Evolutionary conservation across 2,888 invertebrate species (phyloP), one percentile per base, ranked within the genome.

Genomic region (Andrena minutula): DNA sequence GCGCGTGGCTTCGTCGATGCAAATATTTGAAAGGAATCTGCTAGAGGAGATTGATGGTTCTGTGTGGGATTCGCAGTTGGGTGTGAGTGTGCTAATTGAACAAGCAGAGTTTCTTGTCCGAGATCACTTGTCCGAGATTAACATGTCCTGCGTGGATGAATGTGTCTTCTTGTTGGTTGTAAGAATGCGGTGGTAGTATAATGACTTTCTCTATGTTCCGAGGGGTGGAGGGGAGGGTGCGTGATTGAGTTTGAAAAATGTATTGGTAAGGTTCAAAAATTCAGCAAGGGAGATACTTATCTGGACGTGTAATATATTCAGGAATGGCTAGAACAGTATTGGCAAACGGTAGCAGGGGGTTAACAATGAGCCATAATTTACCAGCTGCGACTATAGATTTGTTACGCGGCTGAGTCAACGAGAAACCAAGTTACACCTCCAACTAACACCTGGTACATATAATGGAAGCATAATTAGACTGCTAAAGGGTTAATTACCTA

Each of bases 331-430:
- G 10, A 23, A 23, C 26, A 56, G 10, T 26, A 12, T 56, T 56
- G 6, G 53, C 10, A 12, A 10, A 10, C 10, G 10, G 23, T 23
- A 56, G 56, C 20, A 10, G 20, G 6, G 56, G 7, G 8, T 69
- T 41, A 69, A 69, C 56, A 56, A 56, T 56, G 69, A 56, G 26
- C 56, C 32, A 56, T 53, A 16, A 69, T 69, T 56, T 41, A 56
- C 56, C 23, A n/a, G 56, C 16, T n/a, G n/a, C 26, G 26, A 6
- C 26, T 70, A 20, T 35, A 32, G 23, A 70, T 70, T 70, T 26
- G 58, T 41, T 58, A 7, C 26, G 70, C 58, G 2, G 58, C 28
- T 28, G 28, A 6, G 20, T 10, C n/a, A 63, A 20, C 35, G 4
- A 20, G 35, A 20, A 63, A 41, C 26, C 23, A 26, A 56, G 56